Evolutionary conservation across 1,140 invertebrate genomes (phyloP).

Genomic region (Ridgeia piscesae): DNA sequence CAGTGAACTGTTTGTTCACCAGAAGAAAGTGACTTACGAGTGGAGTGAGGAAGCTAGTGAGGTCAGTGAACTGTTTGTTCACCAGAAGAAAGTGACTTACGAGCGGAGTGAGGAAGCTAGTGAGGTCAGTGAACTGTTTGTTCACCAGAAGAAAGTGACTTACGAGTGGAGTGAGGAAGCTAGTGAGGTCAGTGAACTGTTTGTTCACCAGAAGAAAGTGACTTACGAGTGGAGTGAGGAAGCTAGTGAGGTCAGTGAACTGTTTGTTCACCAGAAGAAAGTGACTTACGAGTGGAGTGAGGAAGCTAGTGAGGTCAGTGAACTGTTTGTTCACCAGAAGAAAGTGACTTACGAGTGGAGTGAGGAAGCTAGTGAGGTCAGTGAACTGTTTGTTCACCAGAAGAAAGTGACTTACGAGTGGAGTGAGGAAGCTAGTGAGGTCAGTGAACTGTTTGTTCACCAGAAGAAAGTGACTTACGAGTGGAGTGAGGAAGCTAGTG

Average conservation of each 20-base stretch:
- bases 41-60: slow-evolving; percentile 48
- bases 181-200: slow-evolving; percentile 50
- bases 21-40: slow-evolving; percentile 50
- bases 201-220: slow-evolving; percentile 51
- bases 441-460: slow-evolving; percentile 54
- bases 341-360: slow-evolving; percentile 48
- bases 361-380: slow-evolving; percentile 47
- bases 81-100: slow-evolving; percentile 48
- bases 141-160: slow-evolving; percentile 48
- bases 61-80: slow-evolving; percentile 53
- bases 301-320: slow-evolving; percentile 47
- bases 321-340: slow-evolving; percentile 54
- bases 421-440: slow-evolving; percentile 47
- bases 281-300: slow-evolving; percentile 50
- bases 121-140: slow-evolving; percentile 53
- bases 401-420: slow-evolving; percentile 49
- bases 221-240: slow-evolving; percentile 52
- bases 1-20: slow-evolving; percentile 53
- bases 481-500: slow-evolving; percentile 46
- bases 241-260: slow-evolving; percentile 48
- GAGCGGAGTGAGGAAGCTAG: slow-evolving; percentile 47
- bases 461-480: slow-evolving; percentile 50
- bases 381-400: slow-evolving; percentile 54
- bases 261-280: slow-evolving; percentile 53
- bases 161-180: slow-evolving; percentile 50